Base-by-base conservation (phyloP, 2,888 invertebrate species). In the Parnassius smintheus region DNA sequence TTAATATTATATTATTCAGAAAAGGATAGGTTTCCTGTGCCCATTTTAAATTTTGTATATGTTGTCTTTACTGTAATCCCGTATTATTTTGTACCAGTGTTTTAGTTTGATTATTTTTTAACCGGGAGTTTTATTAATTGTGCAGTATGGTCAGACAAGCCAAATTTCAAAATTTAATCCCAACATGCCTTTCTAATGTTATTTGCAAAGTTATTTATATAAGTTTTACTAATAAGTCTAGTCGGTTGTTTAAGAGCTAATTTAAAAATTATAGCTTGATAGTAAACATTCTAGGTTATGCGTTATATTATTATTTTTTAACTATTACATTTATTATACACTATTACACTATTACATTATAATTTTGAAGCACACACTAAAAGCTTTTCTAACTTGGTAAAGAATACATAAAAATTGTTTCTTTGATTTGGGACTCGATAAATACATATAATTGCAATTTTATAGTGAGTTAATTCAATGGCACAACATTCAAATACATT, bases 191-290 rank as follows among this genome's bases (percentile, higher is more conserved):
- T 18, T 18, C 18, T 1, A 50, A 13, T 13, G 3, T 50, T 22
- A 50, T 50, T n/a, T n/a, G 50, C 50, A 49, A 50, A 13, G 50
- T 50, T 54, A 12, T 54, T 41, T n/a, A 42, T 42, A 35, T 2
- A 42, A 9, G 54, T 54, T 12, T 42, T 22, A 41, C n/a, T 22
- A 8, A 9, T 54, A n/a, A 12, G 35, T 35, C 54, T 41, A 12
- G 35, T 35, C 4, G 42, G 35, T 13, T 50, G n/a, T 13, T 50
- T 50, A 2, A 50, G 9, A 2, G 18, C 18, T 50, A 50, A 12
- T 22, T 13, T 50, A 2, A 50, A 50, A 13, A 9, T 50, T 50
- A 13, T 50, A 50, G 18, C 2, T 13, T 13, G 7, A 22, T 9
- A 50, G 50, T 1, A 50, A 22, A 50, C 22, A 18, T 50, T n/a